These are phyloP conservation scores for Nannoperca obscura DNA, from an alignment of 2,797 vertebrate genomes.

Conservation along the genomic window DNA sequence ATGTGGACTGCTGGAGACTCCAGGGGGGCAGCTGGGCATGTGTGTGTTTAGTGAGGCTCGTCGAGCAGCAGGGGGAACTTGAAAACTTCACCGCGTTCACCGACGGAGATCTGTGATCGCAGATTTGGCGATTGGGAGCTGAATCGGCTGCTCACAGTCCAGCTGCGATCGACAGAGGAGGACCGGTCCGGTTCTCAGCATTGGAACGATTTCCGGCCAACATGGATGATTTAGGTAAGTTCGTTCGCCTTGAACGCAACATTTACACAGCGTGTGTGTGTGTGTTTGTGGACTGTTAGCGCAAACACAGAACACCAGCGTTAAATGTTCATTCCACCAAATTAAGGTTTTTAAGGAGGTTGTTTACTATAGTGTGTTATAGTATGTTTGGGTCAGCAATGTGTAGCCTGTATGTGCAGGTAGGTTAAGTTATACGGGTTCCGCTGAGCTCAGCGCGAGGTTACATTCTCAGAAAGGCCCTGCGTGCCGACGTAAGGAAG, in stretches of 20 bases:
- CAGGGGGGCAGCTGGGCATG: constrained; percentile 45
- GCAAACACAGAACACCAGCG: background rate
- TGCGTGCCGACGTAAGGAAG: constrained; percentile 11
- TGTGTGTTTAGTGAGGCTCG: constrained; percentile 49
- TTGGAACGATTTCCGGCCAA: constrained; percentile 75
- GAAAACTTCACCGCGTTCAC: constrained; percentile 77
- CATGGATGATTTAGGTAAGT: constrained; percentile 88
- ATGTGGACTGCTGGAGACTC: constrained; percentile 56
- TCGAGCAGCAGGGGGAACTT: constrained; percentile 70
- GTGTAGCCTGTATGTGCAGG: constrained; percentile 4
- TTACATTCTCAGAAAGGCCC: constrained; percentile 43
- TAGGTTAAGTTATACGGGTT: constrained; percentile 39
- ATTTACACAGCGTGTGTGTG: constrained; percentile 24
- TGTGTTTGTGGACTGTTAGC: background rate
- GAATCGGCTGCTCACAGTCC: constrained; percentile 32
- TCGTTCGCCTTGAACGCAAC: constrained; percentile 56
- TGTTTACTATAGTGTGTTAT: background rate
- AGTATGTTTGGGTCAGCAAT: background rate
- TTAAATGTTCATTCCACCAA: background rate
- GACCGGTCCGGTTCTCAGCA: constrained; percentile 61
- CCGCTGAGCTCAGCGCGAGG: constrained; percentile 19
- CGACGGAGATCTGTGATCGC: constrained; percentile 21
- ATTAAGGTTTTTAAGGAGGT: background rate
- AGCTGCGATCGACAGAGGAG: constrained; percentile 55
- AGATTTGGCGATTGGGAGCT: constrained; percentile 20